A percentile compares a stretch with the other conserved stretches of the same genome.
These are phyloP conservation scores for Microcebus griseorufus DNA, from an alignment of 2,113 vertebrate genomes.

Conservation along the genomic window DNA sequence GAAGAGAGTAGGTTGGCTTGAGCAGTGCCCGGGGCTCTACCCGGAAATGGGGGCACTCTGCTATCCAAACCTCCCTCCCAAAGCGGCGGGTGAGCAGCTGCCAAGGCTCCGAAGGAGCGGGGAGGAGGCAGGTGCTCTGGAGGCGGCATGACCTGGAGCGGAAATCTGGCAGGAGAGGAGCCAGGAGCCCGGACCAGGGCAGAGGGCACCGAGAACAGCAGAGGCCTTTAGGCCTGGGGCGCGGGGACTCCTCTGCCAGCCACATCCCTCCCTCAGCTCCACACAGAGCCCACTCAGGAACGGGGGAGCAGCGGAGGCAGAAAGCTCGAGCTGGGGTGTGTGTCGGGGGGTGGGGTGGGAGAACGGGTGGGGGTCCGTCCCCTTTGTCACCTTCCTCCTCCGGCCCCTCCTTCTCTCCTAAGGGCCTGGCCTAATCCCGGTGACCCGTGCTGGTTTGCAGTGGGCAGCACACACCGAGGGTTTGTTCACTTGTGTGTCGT, in stretches of 20 bases:
- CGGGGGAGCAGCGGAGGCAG: accelerated
- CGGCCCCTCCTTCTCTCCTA: background rate
- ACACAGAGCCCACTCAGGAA: background rate
- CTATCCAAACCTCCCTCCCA: background rate
- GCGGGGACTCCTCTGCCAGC: background rate
- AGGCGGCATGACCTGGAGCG: background rate
- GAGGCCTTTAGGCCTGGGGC: background rate
- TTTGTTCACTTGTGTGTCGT: accelerated
- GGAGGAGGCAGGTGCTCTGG: background rate
- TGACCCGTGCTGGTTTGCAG: background rate
- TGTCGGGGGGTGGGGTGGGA: accelerated
- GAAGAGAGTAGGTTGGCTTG: background rate
- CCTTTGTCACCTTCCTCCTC: background rate
- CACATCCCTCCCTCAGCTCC: background rate
- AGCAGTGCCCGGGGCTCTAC: background rate
- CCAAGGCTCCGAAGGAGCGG: background rate
- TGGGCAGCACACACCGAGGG: background rate
- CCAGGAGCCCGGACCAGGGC: background rate
- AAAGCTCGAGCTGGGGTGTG: background rate
- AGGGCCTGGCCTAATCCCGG: background rate
- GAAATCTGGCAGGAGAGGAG: background rate
- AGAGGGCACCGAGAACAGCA: background rate
- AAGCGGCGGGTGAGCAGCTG: background rate
- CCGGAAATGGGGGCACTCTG: background rate
- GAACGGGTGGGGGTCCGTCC: background rate